Base-by-base conservation (phyloP, 2,113 vertebrate species). In the Ivindomyrus marchei region DNA sequence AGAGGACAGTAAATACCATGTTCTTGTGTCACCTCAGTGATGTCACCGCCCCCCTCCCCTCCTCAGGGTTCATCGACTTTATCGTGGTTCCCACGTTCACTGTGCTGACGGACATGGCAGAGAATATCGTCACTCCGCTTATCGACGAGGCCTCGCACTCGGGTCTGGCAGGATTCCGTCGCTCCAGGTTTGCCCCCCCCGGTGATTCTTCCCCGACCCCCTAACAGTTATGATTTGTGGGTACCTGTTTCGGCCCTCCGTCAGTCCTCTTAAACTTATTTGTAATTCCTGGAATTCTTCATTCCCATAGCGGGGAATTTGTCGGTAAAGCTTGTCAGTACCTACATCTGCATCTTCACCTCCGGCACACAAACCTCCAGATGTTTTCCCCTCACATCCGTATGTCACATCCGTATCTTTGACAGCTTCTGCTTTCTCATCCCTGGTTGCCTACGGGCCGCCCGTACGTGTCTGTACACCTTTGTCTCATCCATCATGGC, bases 11-110 rank as follows among this genome's bases (percentile, higher is more conserved):
- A 27, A 47, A 15, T 80, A 13, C 10, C 27, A 70, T 13, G 13
- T 19, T 19, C 4, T 42, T 42, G 36, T 42, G 74, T 80, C 6
- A 0, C 74, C 74, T 42, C 17, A 5, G 13, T 17, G 36, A 77
- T 77, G 3, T 19, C 5, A 77, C 17, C 6, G 3, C 31, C 70
- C 4, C 70, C 10, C 19, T 21, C 3, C 36, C 42, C 45, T 45
- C 3, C 83, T 21, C 95, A 99, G 98, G 98, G 90, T 99, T 99
- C 94, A 99, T 99, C 88, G 98, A 99, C 94, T 99, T 98, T 94
- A 99, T 99, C 0, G 98, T 99, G 95, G 97, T 99, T 84, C 98
- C 98, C 91, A 99, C 98, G 47, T 99, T 99, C 94, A 98, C 97
- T 87, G 98, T 99, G 92, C 95, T 99, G 93, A 98, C 98, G 0